A percentile compares a stretch with the other conserved stretches of the same genome.
phyloP scores from a whole-genome alignment of 1,140 invertebrate species.

The Leptinotarsa lineolata region DNA sequence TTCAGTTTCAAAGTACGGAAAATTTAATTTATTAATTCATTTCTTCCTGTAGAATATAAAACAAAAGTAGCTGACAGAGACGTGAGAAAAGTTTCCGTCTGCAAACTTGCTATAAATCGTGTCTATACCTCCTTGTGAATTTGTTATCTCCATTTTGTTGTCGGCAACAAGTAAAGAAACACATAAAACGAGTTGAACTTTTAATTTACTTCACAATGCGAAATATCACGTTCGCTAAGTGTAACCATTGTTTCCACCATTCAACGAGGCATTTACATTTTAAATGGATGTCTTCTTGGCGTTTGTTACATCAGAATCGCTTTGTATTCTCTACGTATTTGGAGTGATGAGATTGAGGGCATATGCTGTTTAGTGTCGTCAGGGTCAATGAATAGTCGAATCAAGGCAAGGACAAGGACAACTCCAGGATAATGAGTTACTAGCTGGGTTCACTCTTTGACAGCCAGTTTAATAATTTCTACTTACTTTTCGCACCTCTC shows the following conservation, averaged over 20 bases:
- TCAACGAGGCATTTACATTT: background rate
- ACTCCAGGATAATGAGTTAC: too few species aligned
- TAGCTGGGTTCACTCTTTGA: too few species aligned
- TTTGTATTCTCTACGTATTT: background rate
- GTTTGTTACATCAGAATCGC: background rate
- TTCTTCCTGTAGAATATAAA: too few species aligned
- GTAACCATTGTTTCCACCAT: conserved; percentile 6
- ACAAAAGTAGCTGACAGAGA: too few species aligned
- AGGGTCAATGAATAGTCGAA: background rate
- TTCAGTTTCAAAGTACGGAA: too few species aligned
- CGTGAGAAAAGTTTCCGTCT: too few species aligned
- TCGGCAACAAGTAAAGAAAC: background rate
- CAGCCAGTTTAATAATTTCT: too few species aligned
- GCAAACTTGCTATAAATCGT: too few species aligned
- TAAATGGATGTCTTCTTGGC: background rate
- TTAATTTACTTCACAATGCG: background rate
- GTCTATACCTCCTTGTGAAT: too few species aligned
- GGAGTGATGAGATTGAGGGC: background rate
- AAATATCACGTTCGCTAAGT: background rate
- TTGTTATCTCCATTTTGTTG: background rate
- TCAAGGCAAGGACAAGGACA: background rate
- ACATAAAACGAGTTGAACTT: background rate
- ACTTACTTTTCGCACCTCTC: too few species aligned
- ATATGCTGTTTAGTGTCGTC: background rate
- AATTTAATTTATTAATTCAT: too few species aligned